Conservation (phyloP, 2,797 vertebrate genomes). For the Siniperca scherzeri region DNA sequence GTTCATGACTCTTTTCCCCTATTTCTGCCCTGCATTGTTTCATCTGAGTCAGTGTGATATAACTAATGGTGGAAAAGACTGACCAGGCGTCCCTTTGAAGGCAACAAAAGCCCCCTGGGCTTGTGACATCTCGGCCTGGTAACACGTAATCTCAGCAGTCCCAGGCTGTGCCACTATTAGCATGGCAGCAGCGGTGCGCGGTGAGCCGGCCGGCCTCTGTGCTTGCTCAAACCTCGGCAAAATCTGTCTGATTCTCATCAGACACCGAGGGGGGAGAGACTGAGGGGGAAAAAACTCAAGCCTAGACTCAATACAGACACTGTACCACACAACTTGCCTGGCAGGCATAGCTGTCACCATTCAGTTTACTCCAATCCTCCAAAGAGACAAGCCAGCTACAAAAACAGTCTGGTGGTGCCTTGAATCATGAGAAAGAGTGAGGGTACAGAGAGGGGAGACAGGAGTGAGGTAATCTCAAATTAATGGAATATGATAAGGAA, state of each 20-base stretch:
- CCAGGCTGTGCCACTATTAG: conserved; percentile 74
- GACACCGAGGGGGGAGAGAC: conserved; percentile 27
- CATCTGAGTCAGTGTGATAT: conserved; percentile 68
- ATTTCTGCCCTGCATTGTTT: conserved; percentile 56
- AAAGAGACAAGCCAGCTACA: conserved; percentile 78
- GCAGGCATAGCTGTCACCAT: conserved; percentile 76
- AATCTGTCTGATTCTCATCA: conserved; percentile 76
- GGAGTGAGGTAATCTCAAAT: conserved; percentile 61
- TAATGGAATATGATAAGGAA: conserved; percentile 76
- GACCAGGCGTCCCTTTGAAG: conserved; percentile 73
- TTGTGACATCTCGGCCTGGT: conserved; percentile 72
- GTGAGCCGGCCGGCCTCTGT: conserved; percentile 49
- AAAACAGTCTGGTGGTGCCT: conserved; percentile 76
- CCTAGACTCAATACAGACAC: conserved; percentile 74
- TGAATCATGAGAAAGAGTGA: conserved; percentile 50
- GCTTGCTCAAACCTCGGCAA: conserved; percentile 68
- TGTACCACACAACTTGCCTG: conserved; percentile 73
- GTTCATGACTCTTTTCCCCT: conserved; percentile 58
- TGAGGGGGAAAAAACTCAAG: conserved; percentile 26
- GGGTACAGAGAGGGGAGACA: conserved; percentile 21
- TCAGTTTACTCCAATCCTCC: conserved; percentile 64
- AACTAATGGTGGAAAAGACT: conserved; percentile 67
- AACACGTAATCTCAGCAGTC: conserved; percentile 75
- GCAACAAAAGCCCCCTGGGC: conserved; percentile 54
- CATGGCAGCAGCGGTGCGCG: conserved; percentile 37